Conservation (phyloP, 2,888 invertebrate species). For the Nysson spinosus region DNA sequence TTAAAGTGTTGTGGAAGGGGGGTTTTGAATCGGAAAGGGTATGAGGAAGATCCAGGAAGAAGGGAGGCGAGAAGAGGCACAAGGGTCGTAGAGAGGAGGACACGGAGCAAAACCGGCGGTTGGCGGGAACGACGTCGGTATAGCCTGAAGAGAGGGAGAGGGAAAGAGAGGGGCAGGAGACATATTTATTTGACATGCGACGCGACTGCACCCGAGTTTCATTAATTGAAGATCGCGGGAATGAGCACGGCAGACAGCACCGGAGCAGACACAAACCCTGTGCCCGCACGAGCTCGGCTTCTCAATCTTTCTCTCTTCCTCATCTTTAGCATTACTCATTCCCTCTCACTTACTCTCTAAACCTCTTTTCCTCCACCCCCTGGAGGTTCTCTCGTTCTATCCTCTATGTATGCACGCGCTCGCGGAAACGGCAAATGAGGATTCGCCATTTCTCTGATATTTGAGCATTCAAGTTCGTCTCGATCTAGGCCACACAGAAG, state of each 20-base stretch:
- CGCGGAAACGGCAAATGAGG: conserved; percentile 74
- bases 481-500: conserved; percentile 74
- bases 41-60: conserved; percentile 60
- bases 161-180: conserved; percentile 65
- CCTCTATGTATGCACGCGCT: conserved; percentile 54
- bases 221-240: conserved; percentile 78
- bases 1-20: conserved; percentile 51
- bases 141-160: conserved; percentile 46
- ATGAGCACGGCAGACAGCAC: conserved; percentile 75
- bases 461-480: conserved; percentile 74
- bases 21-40: conserved; percentile 48
- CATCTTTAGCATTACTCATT: conserved; percentile 40
- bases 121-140: conserved; percentile 37
- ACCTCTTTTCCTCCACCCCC: conserved; percentile 15
- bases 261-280: conserved; percentile 66
- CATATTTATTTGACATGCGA: conserved; percentile 78
- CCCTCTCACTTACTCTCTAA: conserved; percentile 19
- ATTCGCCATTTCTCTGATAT: conserved; percentile 75
- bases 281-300: conserved; percentile 48
- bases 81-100: conserved; percentile 49
- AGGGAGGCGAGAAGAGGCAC: conserved; percentile 56
- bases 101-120: conserved; percentile 18
- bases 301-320: conserved; percentile 25
- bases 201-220: conserved; percentile 78
- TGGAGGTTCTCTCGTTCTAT: conserved; percentile 4